Conservation (phyloP, 2,113 vertebrate genomes). For the Osmerus mordax region DNA sequence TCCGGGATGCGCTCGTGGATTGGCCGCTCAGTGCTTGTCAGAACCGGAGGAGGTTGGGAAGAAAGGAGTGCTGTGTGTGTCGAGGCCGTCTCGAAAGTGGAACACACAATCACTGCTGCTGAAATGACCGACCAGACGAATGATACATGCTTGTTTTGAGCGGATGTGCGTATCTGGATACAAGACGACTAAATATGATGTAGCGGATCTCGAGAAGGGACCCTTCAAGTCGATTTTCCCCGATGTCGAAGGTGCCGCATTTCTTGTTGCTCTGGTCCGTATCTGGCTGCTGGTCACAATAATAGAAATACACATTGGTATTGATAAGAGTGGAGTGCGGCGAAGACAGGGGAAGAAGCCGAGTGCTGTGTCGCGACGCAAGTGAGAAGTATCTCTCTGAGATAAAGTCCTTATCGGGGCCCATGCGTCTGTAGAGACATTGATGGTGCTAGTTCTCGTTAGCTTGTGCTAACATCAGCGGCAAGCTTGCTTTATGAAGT, state of each 20-base stretch:
- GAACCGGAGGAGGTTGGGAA: conserved; percentile 49
- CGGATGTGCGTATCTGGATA: background rate
- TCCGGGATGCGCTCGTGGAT: conserved; percentile 35
- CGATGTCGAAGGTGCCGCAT: conserved; percentile 24
- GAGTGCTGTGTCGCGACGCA: conserved; percentile 25
- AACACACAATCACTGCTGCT: conserved; percentile 43
- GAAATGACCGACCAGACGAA: conserved; percentile 32
- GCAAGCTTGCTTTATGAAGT: conserved; percentile 1
- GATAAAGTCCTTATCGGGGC: conserved; percentile 14
- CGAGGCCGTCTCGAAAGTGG: conserved; percentile 35
- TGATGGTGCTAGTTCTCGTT: conserved; percentile 1
- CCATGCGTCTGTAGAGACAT: background rate
- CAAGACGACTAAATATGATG: background rate
- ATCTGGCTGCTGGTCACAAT: conserved; percentile 27
- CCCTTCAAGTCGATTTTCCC: background rate
- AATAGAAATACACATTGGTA: conserved; percentile 24
- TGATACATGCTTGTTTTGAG: background rate
- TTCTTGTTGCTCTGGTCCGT: conserved; percentile 12
- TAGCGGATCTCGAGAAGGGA: background rate
- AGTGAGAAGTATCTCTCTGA: conserved; percentile 11
- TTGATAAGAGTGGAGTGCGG: conserved; percentile 16
- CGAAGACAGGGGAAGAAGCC: background rate
- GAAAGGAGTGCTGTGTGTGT: conserved; percentile 63
- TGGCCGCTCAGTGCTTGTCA: conserved; percentile 53
- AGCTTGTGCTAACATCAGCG: conserved; percentile 15